Evolutionary conservation across 2,113 vertebrate genomes (phyloP), one percentile per base, ranked within the genome.

Genomic region (Catharus fuscescens): DNA sequence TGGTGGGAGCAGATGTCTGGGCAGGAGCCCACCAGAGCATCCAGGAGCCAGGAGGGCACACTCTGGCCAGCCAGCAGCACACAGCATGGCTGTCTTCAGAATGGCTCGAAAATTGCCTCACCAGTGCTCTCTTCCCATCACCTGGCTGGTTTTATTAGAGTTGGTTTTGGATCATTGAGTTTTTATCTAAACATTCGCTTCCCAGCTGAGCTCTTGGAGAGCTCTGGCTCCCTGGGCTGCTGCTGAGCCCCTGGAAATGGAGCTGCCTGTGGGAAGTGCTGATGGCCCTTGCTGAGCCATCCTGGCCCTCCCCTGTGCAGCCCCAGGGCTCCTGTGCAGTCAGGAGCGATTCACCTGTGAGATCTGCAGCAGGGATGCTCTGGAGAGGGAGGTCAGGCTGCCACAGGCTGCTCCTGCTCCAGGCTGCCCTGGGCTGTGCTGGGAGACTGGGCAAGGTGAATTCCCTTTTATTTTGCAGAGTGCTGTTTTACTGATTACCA

Each of bases 131-230:
- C 11, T 18, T 85, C 57, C 87, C 26, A 50, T 92, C 90, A 61
- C 85, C 79, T 73, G 86, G 31, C 71, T 86, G 62, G 24, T 76
- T 69, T 86, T 76, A 61, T 64, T 76, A 29, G 79, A 65, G 66
- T 60, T 91, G 59, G 48, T 72, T 87, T 76, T 72, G 90, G 74
- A 85, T 72, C 45, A 61, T 77, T 94, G 94, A 69, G 38, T 70
- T 94, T 90, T 93, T 82, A 88, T 86, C 90, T 73, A 86, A 95
- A 78, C 72, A 23, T 59, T 90, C 65, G 25, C 54, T 80, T 74
- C 71, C 67, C 83, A 90, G 82, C 92, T 74, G 86, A 90, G 88
- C 12, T 70, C 64, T 80, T 73, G 86, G 70, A 76, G 45, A 73
- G 32, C 83, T 69, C 61, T 31, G 18, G 24, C 47, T 86, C 31